Evolutionary conservation across 2,888 invertebrate species (phyloP), one percentile per base, ranked within the genome.

Genomic region (Cepaea hortensis): DNA sequence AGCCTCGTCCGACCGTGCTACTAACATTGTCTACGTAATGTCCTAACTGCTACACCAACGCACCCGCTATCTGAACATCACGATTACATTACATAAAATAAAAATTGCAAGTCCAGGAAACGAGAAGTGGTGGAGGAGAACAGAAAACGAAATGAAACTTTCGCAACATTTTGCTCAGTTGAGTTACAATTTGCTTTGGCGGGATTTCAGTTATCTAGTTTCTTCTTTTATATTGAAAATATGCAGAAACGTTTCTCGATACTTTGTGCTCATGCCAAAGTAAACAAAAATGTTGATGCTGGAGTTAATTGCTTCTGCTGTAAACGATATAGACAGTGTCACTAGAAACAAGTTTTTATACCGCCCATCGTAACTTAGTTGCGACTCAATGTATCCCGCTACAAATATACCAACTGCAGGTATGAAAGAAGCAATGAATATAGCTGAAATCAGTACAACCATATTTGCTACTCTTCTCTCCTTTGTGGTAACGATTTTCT

Each of bases 231-330:
- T 11, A 20, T 0, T 11, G 20, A 76, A 76, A 1, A 50, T 20
- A 46, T n/a, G 15, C 4, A 5, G 48, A 76, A 80, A 80, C 1
- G 81, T 81, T 35, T 81, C 68, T n/a, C 68, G 65, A n/a, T 68
- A 81, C 48, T 70, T 81, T 0, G 81, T 48, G 46, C 68, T 81
- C 68, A 81, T 68, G 1, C 20, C 46, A 70, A 81, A 50, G 68
- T 81, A 81, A 3, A 68, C 35, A 9, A 81, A 81, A 11, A 81
- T 81, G n/a, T 81, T 81, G 46, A 81, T 81, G 20, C 68, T 68
- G 20, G 81, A 65, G 48, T 81, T 81, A 15, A 81, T 81, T 13
- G 46, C 48, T 46, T 81, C 81, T 9, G 70, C 20, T 48, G 48
- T 81, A 20, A 48, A 70, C 35, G 48, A 48, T 13, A 48, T 18